These are phyloP conservation scores for Protobothrops flavoviridis DNA, from an alignment of 2,113 vertebrate species.

Conservation along the genomic window DNA sequence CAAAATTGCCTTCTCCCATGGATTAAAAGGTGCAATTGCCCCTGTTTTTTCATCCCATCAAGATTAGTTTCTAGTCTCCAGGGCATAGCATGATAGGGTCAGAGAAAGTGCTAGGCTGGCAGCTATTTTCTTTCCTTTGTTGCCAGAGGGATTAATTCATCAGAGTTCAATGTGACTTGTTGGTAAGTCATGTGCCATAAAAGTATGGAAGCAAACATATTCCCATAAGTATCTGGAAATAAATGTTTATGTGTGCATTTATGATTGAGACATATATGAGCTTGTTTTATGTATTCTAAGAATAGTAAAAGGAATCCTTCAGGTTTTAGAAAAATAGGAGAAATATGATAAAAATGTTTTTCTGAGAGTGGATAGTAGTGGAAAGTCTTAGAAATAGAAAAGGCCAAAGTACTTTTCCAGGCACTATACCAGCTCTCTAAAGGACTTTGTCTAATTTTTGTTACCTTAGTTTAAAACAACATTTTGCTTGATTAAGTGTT, in stretches of 20 bases:
- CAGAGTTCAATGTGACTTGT: slow-evolving; percentile 11
- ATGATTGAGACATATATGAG: background rate
- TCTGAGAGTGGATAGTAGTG: background rate
- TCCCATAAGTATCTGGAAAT: background rate
- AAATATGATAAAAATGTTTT: background rate
- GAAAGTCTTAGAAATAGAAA: background rate
- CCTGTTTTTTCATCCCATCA: background rate
- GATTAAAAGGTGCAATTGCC: too few species aligned
- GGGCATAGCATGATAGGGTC: background rate
- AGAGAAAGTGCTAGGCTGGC: background rate
- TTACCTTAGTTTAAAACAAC: background rate
- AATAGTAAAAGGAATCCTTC: background rate
- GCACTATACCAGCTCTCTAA: background rate
- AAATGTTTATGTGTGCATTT: background rate
- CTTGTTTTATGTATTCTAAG: background rate
- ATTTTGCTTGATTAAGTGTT: background rate
- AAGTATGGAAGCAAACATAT: background rate
- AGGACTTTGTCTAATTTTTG: background rate
- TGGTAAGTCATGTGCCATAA: slow-evolving; percentile 10
- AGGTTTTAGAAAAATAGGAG: background rate
- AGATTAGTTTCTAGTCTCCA: background rate
- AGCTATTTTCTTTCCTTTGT: background rate
- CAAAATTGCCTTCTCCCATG: background rate
- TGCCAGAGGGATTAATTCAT: background rate
- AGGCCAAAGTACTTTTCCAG: background rate